Evolutionary conservation across 2,113 vertebrate genomes (phyloP), one percentile per base, ranked within the genome.

Genomic region (Poecile atricapillus): DNA sequence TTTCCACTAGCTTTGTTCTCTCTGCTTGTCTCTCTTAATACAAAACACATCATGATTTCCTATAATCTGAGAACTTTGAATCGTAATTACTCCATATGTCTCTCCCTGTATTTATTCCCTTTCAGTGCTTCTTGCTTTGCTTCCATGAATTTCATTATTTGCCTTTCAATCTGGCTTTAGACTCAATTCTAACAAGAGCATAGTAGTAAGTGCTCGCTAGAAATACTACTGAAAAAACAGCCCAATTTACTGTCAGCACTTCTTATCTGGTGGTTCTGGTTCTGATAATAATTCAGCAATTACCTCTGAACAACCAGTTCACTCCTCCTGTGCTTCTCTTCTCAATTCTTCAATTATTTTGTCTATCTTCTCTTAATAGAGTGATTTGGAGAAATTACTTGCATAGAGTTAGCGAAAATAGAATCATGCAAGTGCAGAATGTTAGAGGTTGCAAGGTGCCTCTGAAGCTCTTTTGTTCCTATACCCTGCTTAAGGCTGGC

Each of bases 221-320:
- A 83, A 92, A 78, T 83, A 75, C 93, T 86, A 28, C 52, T 87
- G 80, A 70, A 77, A 74, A 83, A 93, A 86, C 69, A 93, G 37
- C 35, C 22, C 84, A 59, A 52, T 79, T 92, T 86, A 62, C 52
- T 63, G 68, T 90, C 80, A 90, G 13, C 15, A 11, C 30, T 73
- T 60, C 62, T 90, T 83, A 69, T 80, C 75, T 81, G 44, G 46
- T 92, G 71, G 68, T 86, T 93, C 53, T 83, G 68, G 50, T 95
- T 85, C 75, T 94, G 90, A 63, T 90, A 71, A 93, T 68, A 94
- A 93, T 90, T 93, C 93, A 90, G 41, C 39, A 80, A 83, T 94
- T 94, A 83, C 93, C 35, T 93, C 60, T 87, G 73, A 80, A 56
- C 19, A 78, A 41, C 56, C 24, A 71, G 69, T 83, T 94, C 35